Base-by-base conservation (phyloP, 2,888 invertebrate species). In the Mongoloraphidia duomilia region DNA sequence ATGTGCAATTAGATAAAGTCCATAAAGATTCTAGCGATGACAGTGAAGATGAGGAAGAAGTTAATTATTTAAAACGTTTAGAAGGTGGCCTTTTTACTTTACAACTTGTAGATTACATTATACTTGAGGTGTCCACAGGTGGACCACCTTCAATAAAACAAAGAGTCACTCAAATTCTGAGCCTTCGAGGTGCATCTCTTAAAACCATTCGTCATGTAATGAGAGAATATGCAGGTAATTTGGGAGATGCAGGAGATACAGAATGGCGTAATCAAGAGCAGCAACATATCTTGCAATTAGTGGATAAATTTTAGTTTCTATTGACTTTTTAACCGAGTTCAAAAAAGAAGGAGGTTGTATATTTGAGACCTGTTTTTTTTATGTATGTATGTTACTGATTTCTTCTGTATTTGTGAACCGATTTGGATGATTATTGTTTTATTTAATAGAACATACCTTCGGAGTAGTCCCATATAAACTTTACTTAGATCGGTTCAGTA, bases 81-180 rank as follows among this genome's bases (percentile, higher is more conserved):
- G 93, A 96, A 52, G 88, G 87, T 9, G 98, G 98, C 0, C 73
- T 98, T n/a, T 98, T 96, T 65, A 92, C 93, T 0, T 73, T 98
- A 48, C 97, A 98, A 68, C 75, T 95, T 46, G 82, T 97, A 33
- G 95, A 96, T 66, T 91, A 93, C 63, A 83, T 88, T 51, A 79
- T 89, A 59, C 69, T 90, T 50, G 89, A 90, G 72, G 80, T 84
- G 54, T 83, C 84, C 58, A 80, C 76, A 50, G 81, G 81, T 9
- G 84, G 86, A 5, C 72, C 83, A 0, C 75, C 75, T 8, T 62
- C 74, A 1, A 77, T 90, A 36, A 93, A 93, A 63, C 89, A 91
- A 62, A 74, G 93, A 50, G 88, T 94, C 1, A 78, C 87, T 54
- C 84, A 92, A 61, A 91, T 94, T 56, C 69, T 96, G 41, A 91